phyloP scores from a whole-genome alignment of 2,888 invertebrate genomes.

The Cryptosula pallasiana region DNA sequence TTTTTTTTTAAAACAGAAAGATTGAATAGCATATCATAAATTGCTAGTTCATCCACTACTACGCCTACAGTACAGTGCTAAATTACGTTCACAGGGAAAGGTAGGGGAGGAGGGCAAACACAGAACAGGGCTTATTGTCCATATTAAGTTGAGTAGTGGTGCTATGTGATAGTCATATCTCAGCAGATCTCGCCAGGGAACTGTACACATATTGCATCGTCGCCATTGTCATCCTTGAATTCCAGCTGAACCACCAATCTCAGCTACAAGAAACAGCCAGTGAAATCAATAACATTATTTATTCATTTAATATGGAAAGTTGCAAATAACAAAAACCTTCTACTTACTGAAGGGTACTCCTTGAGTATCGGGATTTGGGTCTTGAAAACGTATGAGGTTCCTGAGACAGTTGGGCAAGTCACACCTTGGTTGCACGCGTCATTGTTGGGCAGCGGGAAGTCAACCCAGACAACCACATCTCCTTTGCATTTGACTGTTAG shows the following conservation, averaged over 20 bases:
- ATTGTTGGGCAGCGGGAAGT: slow-evolving; percentile 24
- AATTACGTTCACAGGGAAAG: too few relatives aligned
- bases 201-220: slow-evolving; percentile 16
- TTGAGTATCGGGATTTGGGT: neutral
- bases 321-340: too few relatives aligned
- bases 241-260: slow-evolving; percentile 14
- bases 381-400: neutral
- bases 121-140: too few relatives aligned
- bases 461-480: slow-evolving; percentile 23
- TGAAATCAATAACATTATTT: too few relatives aligned
- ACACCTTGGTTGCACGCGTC: slow-evolving; percentile 26
- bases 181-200: slow-evolving; percentile 19
- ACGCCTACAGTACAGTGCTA: too few relatives aligned
- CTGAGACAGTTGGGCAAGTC: slow-evolving; percentile 10
- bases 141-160: too few relatives aligned
- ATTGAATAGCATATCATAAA: too few relatives aligned
- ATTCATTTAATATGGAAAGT: too few relatives aligned
- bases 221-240: slow-evolving; percentile 14
- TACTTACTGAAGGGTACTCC: neutral
- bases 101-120: too few relatives aligned
- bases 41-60: too few relatives aligned
- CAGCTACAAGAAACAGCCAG: neutral
- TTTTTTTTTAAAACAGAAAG: too few relatives aligned
- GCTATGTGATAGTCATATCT: too few relatives aligned
- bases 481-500: slow-evolving; percentile 1